These are phyloP conservation scores for Chrysodeixis includens DNA, from an alignment of 2,888 invertebrate genomes.

Conservation along the genomic window DNA sequence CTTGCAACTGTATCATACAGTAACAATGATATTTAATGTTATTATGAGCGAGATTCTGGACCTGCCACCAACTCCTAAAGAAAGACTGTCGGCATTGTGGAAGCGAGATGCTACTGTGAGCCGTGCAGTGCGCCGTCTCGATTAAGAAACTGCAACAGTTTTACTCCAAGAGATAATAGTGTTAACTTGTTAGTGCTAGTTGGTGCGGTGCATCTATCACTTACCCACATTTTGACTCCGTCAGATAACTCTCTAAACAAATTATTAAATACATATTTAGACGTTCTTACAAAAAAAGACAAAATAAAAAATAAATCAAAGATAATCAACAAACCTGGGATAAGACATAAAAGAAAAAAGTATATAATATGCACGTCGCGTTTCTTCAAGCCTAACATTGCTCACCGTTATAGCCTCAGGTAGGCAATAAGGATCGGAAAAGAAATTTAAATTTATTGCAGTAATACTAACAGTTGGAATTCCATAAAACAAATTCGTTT, in stretches of 20 bases:
- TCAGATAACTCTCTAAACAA: conserved; percentile 44
- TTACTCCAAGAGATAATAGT: too few relatives aligned
- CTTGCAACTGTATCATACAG: conserved; percentile 72
- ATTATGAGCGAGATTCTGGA: too few relatives aligned
- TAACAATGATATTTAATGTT: too few relatives aligned
- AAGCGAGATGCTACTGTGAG: too few relatives aligned
- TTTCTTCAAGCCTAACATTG: conserved; percentile 1
- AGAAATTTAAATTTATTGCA: conserved; percentile 8
- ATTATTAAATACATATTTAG: not conserved
- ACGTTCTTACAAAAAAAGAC: conserved; percentile 7
- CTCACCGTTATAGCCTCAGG: not conserved
- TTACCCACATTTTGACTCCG: conserved; percentile 63
- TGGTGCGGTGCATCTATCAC: conserved; percentile 25
- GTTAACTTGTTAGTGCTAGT: not conserved
- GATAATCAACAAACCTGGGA: conserved; percentile 8
- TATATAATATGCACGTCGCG: not conserved
- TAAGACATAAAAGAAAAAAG: not conserved
- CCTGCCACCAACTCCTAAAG: too few relatives aligned
- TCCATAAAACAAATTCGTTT: conserved; percentile 51
- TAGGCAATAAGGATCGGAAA: conserved; percentile 1
- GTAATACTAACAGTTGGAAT: conserved; percentile 21
- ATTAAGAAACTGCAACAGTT: too few relatives aligned
- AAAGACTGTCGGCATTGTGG: too few relatives aligned
- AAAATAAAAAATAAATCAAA: conserved; percentile 16
- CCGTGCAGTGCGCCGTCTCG: too few relatives aligned